phyloP scores from a whole-genome alignment of 2,797 vertebrate genomes.

The Cuculus canorus region DNA sequence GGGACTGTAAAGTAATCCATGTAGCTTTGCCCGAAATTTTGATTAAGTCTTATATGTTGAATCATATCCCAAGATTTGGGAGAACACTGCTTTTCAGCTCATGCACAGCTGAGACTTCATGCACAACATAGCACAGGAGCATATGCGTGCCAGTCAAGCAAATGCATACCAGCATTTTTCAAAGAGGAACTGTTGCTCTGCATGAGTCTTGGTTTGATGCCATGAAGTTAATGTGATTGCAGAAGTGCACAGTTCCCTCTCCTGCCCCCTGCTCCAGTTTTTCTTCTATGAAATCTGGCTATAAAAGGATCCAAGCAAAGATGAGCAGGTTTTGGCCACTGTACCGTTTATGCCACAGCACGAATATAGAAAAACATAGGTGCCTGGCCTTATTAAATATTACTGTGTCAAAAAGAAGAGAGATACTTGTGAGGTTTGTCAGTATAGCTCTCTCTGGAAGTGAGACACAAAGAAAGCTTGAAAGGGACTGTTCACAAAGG shows the following conservation, averaged over 20 bases:
- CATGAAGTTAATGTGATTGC: not conserved
- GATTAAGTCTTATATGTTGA: not conserved
- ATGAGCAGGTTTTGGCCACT: not conserved
- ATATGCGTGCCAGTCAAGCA: not conserved
- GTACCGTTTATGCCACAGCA: not conserved
- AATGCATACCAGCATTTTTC: not conserved
- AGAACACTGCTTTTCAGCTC: not conserved
- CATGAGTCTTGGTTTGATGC: not conserved
- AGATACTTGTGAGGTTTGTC: not conserved
- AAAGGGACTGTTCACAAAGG: too few species aligned
- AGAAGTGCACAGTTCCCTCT: not conserved
- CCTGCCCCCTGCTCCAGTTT: not conserved
- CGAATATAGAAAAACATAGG: accelerated
- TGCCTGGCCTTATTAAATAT: not conserved
- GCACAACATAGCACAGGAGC: not conserved
- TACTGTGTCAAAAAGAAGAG: not conserved
- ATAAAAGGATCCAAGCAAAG: not conserved
- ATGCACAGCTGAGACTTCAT: not conserved
- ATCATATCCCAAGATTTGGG: not conserved
- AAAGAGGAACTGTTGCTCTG: not conserved
- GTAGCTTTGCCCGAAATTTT: not conserved
- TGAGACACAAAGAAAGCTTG: too few species aligned
- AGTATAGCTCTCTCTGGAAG: not conserved
- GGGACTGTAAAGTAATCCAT: not conserved
- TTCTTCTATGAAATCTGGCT: not conserved